A percentile compares a stretch with the other conserved stretches of the same genome.
Evolutionary conservation across 2,888 invertebrate genomes (phyloP).

Genomic region (Heteropelma amictum): DNA sequence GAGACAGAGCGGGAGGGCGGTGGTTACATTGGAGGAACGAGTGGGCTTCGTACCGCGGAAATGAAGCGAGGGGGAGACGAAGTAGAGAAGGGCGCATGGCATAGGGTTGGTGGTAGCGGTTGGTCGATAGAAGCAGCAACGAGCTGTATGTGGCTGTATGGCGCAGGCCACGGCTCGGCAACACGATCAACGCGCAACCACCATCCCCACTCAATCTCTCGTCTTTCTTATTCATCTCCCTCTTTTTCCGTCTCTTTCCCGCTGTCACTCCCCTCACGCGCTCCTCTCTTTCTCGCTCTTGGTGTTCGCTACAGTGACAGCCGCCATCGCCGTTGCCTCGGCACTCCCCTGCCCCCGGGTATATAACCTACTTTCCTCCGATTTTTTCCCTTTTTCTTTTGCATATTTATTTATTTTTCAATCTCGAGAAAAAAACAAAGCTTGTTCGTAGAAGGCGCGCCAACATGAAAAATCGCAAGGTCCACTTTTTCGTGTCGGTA

Average conservation of each 20-base stretch:
- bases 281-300: conserved; percentile 35
- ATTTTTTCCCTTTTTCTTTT: conserved; percentile 2
- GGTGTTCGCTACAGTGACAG: conserved; percentile 29
- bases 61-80: conserved; percentile 45
- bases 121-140: conserved; percentile 63
- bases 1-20: conserved; percentile 56
- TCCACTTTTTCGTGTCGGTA: too few relatives aligned
- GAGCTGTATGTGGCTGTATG: conserved; percentile 48
- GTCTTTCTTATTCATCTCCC: background rate
- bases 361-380: conserved; percentile 55
- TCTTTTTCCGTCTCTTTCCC: background rate
- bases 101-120: conserved; percentile 60
- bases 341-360: conserved; percentile 49
- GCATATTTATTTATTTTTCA: background rate
- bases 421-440: conserved; percentile 21
- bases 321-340: conserved; percentile 52
- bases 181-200: conserved; percentile 29
- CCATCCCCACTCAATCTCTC: conserved; percentile 21
- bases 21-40: conserved; percentile 54
- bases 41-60: conserved; percentile 51
- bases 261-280: background rate
- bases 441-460: conserved; percentile 40
- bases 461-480: background rate
- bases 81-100: conserved; percentile 55
- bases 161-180: conserved; percentile 49